Base-by-base conservation (phyloP, 2,888 invertebrate species). In the Uropetala carovei region DNA sequence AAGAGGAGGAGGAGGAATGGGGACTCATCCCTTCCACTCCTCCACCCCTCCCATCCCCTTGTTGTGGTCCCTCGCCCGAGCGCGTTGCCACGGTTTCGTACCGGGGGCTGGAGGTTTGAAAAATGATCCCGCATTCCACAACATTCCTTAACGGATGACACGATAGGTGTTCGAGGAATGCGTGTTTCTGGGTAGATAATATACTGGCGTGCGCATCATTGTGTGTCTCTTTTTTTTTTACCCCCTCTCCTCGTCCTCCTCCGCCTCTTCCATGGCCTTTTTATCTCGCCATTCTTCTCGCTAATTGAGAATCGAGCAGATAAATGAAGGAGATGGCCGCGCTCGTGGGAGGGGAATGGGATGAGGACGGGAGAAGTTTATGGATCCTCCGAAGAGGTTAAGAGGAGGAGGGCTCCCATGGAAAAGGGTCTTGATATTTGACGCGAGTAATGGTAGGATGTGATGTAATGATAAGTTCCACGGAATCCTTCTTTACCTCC, bases 281-380 rank as follows among this genome's bases (percentile, higher is more conserved):
- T 89, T 89, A 89, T 64, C 89, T 89, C 89, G 64, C 89, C 89
- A 89, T 89, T 89, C 89, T 89, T 89, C 89, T 89, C 89, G 89
- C 89, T 89, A 89, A 89, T 89, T 89, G 89, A 89, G 89, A 89
- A 89, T 89, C 89, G 89, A 89, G 89, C 89, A 64, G 89, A 68
- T 89, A 89, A 89, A 89, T 43, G 89, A 89, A 64, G 30, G 89
- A 56, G 83, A 57, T 43, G 43, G 43, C 43, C 43, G 43, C 43
- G 43, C 43, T 27, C 22, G n/a, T 68, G 68, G 68, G 14, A 68
- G 68, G 22, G 68, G 22, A 22, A 18, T 18, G 75, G 16, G 75
- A 75, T 27, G 22, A 27, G 22, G 22, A 27, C 13, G 22, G 13
- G 14, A 18, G 18, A 4, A 75, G 75, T 75, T 75, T 75, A 75